Evolutionary conservation across 2,113 vertebrate species (phyloP).

Genomic region (Phrynocephalus versicolor): DNA sequence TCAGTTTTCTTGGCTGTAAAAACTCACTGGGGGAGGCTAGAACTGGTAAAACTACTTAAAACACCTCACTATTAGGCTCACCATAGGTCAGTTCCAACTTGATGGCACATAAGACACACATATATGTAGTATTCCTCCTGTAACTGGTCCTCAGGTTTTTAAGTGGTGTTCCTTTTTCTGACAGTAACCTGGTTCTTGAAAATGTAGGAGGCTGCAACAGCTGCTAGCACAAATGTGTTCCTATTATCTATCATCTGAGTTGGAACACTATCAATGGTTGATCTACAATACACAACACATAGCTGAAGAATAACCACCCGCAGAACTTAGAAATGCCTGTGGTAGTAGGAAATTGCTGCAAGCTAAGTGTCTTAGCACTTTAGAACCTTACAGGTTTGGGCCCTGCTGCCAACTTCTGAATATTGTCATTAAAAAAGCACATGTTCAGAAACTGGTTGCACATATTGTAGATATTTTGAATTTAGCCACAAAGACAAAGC

Average conservation of each 20-base stretch:
- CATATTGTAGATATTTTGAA: slow-evolving; percentile 33
- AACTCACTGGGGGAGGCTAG: too few relatives aligned
- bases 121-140: neutral
- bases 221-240: slow-evolving; percentile 36
- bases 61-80: neutral
- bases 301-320: neutral
- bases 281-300: slow-evolving; percentile 37
- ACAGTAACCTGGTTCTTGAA: slow-evolving; percentile 18
- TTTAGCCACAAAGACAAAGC: slow-evolving; percentile 51
- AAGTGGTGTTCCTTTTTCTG: neutral
- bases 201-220: neutral
- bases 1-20: too few relatives aligned
- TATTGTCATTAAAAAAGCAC: neutral
- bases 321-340: neutral
- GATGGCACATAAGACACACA: too few relatives aligned
- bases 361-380: neutral
- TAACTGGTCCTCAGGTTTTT: neutral
- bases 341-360: neutral
- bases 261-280: slow-evolving; percentile 41
- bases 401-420: neutral
- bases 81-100: too few relatives aligned
- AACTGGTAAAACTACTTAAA: too few relatives aligned
- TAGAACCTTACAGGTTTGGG: neutral
- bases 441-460: neutral
- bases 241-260: slow-evolving; percentile 23